Conservation (phyloP, 2,888 invertebrate species). For the Neuroscelio doddi region DNA sequence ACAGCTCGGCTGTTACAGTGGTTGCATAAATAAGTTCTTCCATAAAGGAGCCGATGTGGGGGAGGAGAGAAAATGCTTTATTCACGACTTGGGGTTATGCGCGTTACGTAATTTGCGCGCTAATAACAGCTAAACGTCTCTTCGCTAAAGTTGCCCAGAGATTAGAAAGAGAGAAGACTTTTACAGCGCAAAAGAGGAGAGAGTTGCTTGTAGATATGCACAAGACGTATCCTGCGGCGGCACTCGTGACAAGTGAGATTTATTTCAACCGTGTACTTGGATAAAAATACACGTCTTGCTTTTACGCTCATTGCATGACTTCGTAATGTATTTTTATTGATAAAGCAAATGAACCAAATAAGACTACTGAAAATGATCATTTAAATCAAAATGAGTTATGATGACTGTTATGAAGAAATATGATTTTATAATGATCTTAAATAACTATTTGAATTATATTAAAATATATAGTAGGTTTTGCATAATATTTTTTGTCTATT, state of each 20-base stretch:
- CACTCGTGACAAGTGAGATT: conserved; percentile 6
- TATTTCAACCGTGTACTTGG: neutral
- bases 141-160: neutral
- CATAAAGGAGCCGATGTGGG: too few relatives aligned
- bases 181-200: neutral
- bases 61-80: neutral
- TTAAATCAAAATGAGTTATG: too few relatives aligned
- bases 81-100: neutral
- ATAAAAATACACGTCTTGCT: too few relatives aligned
- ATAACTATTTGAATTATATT: too few relatives aligned
- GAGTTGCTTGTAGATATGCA: neutral
- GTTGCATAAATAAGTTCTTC: too few relatives aligned
- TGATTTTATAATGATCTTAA: too few relatives aligned
- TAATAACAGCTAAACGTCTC: neutral
- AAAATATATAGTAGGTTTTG: too few relatives aligned
- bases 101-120: neutral
- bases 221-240: conserved; percentile 7
- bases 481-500: too few relatives aligned
- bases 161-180: conserved; percentile 1
- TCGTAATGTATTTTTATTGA: neutral
- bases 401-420: too few relatives aligned
- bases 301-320: neutral
- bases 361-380: too few relatives aligned
- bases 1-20: too few relatives aligned
- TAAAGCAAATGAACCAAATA: neutral